phyloP scores from a whole-genome alignment of 2,888 invertebrate genomes.

The Andrena chrysosceles region DNA sequence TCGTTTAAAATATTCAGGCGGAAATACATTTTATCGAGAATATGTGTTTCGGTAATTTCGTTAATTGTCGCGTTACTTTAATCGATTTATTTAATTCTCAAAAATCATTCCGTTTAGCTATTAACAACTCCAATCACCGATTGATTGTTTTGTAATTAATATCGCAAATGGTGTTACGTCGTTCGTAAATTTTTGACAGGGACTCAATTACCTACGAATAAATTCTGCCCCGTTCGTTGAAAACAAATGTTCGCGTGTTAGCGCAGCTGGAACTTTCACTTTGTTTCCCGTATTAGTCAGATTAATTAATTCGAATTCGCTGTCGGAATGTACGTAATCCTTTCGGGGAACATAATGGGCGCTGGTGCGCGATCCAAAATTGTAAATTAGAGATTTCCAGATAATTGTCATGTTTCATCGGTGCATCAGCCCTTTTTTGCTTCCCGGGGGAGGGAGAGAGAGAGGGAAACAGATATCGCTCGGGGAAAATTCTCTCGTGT shows the following conservation, averaged over 20 bases:
- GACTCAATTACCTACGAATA: constrained; percentile 41
- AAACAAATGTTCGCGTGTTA: constrained; percentile 50
- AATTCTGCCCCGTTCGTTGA: constrained; percentile 13
- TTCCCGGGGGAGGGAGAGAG: not conserved
- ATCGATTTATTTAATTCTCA: too few species aligned
- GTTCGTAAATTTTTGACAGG: constrained; percentile 6
- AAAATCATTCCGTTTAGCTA: too few species aligned
- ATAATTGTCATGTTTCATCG: constrained; percentile 54
- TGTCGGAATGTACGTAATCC: constrained; percentile 71
- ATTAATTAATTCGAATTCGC: constrained; percentile 74
- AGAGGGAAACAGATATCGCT: not conserved
- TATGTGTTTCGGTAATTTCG: not conserved
- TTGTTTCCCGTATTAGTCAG: constrained; percentile 61
- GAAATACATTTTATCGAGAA: not conserved
- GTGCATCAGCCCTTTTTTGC: not conserved
- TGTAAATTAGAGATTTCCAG: constrained; percentile 65
- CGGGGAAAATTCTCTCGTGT: constrained; percentile 21
- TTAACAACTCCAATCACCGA: not conserved
- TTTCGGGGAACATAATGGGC: constrained; percentile 59
- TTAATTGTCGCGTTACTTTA: too few species aligned
- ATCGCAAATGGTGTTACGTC: not conserved
- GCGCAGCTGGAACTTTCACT: constrained; percentile 52
- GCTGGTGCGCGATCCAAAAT: constrained; percentile 61
- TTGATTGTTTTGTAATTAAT: not conserved
- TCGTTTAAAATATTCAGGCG: too few species aligned